phyloP scores from a whole-genome alignment of 2,888 invertebrate species.

The Hypomecis punctinalis region DNA sequence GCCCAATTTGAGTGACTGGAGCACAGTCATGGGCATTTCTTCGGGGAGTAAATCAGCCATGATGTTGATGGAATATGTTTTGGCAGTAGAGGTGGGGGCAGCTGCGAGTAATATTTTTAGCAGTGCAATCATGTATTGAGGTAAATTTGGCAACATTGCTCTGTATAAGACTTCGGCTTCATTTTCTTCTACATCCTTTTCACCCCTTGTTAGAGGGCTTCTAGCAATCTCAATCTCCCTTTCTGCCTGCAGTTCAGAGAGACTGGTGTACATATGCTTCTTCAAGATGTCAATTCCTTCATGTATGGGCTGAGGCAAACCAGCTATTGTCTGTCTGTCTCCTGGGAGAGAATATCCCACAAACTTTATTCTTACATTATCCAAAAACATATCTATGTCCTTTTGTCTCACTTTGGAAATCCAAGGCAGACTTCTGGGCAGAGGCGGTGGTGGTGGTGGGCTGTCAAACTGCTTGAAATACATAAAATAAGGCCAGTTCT shows the following conservation, averaged over 20 bases:
- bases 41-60: constrained; percentile 98
- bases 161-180: constrained; percentile 96
- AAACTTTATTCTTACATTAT: constrained; percentile 96
- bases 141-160: constrained; percentile 97
- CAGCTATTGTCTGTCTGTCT: constrained; percentile 95
- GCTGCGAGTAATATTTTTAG: constrained; percentile 98
- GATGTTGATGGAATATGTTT: constrained; percentile 98
- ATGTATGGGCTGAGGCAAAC: constrained; percentile 98
- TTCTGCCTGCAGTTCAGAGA: constrained; percentile 96
- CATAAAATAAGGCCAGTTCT: constrained; percentile 73
- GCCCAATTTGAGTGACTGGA: constrained; percentile 97
- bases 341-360: constrained; percentile 96
- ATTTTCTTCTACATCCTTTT: constrained; percentile 91
- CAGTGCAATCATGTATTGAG: constrained; percentile 98
- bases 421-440: constrained; percentile 93
- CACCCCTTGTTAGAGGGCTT: constrained; percentile 94
- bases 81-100: constrained; percentile 99
- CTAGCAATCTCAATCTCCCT: constrained; percentile 96
- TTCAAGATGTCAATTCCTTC: constrained; percentile 97
- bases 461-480: constrained; percentile 78
- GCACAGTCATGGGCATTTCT: constrained; percentile 98
- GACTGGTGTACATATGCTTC: constrained; percentile 96
- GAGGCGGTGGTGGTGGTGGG: constrained; percentile 77
- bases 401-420: constrained; percentile 97
- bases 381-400: constrained; percentile 96